Evolutionary conservation across 2,113 vertebrate species (phyloP).

Genomic region (Okapia johnstoni): DNA sequence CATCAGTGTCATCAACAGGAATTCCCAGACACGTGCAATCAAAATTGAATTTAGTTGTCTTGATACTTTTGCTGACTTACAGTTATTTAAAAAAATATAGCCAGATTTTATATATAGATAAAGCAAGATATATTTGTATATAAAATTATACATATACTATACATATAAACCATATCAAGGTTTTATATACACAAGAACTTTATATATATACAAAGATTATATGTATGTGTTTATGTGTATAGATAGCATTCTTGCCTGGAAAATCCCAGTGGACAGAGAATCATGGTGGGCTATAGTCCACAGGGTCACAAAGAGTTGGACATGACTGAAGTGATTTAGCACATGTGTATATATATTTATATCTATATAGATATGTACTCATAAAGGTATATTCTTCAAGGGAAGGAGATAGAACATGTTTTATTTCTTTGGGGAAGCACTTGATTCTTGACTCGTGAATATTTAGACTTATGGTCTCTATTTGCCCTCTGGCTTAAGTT

Average conservation of each 20-base stretch:
- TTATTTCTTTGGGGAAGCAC: background rate
- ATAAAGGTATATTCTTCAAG: background rate
- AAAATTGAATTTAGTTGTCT: background rate
- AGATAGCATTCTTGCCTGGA: background rate
- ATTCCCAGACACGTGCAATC: background rate
- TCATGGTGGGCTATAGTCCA: background rate
- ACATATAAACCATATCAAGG: background rate
- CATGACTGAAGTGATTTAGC: background rate
- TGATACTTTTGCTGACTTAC: conserved; percentile 23
- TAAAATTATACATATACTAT: background rate
- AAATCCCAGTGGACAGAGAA: background rate
- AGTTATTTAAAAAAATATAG: background rate
- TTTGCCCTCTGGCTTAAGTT: background rate
- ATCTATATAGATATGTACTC: background rate
- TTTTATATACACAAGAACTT: background rate
- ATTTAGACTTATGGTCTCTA: background rate
- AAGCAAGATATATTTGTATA: background rate
- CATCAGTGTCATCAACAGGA: background rate
- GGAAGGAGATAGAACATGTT: background rate
- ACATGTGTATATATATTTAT: background rate
- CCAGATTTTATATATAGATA: background rate
- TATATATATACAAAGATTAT: background rate
- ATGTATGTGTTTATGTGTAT: background rate
- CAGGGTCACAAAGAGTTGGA: background rate
- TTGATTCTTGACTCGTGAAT: background rate